A percentile compares a stretch with the other conserved stretches of the same genome.
phyloP scores from a whole-genome alignment of 2,888 invertebrate species.

The Ganaspis brasiliensis region DNA sequence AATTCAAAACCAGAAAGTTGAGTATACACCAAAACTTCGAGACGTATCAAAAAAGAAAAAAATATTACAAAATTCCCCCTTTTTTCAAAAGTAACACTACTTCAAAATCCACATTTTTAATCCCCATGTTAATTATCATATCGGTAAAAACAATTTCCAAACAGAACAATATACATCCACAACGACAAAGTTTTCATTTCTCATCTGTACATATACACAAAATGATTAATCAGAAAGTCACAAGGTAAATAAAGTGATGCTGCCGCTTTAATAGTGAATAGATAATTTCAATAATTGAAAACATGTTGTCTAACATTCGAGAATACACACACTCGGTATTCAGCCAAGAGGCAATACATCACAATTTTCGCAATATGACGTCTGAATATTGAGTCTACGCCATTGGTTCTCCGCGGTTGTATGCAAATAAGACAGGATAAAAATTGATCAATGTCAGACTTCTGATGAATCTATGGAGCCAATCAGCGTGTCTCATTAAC shows the following conservation, averaged over 20 bases:
- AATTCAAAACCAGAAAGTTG: no score
- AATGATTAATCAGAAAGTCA: neutral
- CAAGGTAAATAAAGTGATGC: neutral
- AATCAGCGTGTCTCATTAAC: constrained; percentile 74
- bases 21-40: no score
- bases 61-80: no score
- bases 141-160: no score
- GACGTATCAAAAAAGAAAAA: no score
- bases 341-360: constrained; percentile 17
- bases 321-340: constrained; percentile 3
- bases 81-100: no score
- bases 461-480: constrained; percentile 70
- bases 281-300: constrained; percentile 40
- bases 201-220: neutral
- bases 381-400: constrained; percentile 59
- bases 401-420: constrained; percentile 66
- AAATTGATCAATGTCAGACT: constrained; percentile 74
- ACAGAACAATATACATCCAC: neutral
- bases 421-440: constrained; percentile 71
- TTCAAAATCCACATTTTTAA: no score
- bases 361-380: constrained; percentile 46
- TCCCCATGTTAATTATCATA: no score
- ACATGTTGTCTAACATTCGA: constrained; percentile 1
- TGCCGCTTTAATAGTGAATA: constrained; percentile 1
- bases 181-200: neutral